A percentile compares a stretch with the other conserved stretches of the same genome.
Conservation (phyloP, 2,797 vertebrate species). For the Apogon hyalosoma region DNA sequence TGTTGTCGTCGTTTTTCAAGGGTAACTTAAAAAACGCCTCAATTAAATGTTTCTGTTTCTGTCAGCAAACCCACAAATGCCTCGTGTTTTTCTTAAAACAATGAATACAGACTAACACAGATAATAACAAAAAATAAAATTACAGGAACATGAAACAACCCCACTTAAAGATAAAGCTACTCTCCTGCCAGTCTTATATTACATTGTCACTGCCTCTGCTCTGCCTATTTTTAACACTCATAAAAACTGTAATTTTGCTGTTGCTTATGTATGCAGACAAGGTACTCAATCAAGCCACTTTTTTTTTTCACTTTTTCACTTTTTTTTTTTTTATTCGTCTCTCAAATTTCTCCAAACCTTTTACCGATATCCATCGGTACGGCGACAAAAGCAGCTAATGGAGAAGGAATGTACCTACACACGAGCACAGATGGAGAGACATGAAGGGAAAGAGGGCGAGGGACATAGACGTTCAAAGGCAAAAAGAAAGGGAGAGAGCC, state of each 20-base stretch:
- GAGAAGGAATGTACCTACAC: conserved; percentile 72
- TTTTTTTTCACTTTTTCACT: conserved; percentile 12
- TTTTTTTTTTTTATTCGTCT: conserved; percentile 34
- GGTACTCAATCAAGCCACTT: conserved; percentile 20
- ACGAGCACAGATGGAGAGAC: conserved; percentile 59
- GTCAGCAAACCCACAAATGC: conserved; percentile 26
- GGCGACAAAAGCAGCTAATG: conserved; percentile 68
- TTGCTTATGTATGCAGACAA: conserved; percentile 8
- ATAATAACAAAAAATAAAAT: conserved; percentile 30
- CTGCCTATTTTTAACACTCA: conserved; percentile 17
- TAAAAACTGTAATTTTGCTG: conserved; percentile 36
- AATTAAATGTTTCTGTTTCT: conserved; percentile 47
- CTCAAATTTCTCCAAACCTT: conserved; percentile 40
- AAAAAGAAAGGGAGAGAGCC: conserved; percentile 23
- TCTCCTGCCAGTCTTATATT: conserved; percentile 50
- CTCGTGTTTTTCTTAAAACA: conserved; percentile 48
- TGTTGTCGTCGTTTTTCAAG: conserved; percentile 25
- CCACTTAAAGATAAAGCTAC: conserved; percentile 45
- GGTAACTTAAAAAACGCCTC: conserved; percentile 42
- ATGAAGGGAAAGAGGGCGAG: conserved; percentile 29
- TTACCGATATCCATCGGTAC: conserved; percentile 36
- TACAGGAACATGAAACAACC: conserved; percentile 54
- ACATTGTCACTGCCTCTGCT: conserved; percentile 28
- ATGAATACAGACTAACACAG: conserved; percentile 16
- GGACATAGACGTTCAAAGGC: conserved; percentile 26